These are phyloP conservation scores for Radopholus similis DNA, from an alignment of 1,140 invertebrate species.

Conservation along the genomic window DNA sequence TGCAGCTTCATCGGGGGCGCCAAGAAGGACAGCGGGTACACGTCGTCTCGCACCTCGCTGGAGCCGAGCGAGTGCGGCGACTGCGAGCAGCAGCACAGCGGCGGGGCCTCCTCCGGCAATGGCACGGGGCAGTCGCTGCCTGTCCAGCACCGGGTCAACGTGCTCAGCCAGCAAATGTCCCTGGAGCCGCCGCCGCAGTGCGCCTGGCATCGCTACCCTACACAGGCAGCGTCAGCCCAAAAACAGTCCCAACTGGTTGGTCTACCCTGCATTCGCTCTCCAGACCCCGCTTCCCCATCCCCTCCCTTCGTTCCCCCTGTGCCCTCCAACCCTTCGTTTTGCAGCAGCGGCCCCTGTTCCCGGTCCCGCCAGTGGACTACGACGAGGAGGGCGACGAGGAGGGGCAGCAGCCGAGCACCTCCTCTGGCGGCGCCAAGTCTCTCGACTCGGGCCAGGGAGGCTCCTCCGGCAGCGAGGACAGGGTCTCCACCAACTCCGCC, in stretches of 20 bases:
- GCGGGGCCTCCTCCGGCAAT: not conserved
- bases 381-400: no score
- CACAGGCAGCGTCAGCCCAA: not conserved
- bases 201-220: not conserved
- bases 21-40: constrained; percentile 60
- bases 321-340: not conserved
- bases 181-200: constrained; percentile 3
- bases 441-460: constrained; percentile 48
- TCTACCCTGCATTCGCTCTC: no score
- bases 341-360: constrained; percentile 18
- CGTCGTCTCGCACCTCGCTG: constrained; percentile 56
- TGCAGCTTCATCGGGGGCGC: constrained; percentile 42
- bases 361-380: constrained; percentile 54
- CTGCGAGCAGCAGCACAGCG: constrained; percentile 20
- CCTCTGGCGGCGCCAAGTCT: not conserved
- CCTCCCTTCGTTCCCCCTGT: no score
- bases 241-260: not conserved
- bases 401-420: not conserved
- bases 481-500: not conserved
- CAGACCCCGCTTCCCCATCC: no score
- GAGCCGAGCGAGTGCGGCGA: constrained; percentile 59
- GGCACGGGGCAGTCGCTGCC: not conserved
- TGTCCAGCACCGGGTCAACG: constrained; percentile 31
- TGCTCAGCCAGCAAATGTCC: constrained; percentile 48
- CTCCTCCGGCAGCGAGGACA: not conserved